Evolutionary conservation across 2,888 invertebrate species (phyloP).

Genomic region (Hirtodrosophila cameraria): DNA sequence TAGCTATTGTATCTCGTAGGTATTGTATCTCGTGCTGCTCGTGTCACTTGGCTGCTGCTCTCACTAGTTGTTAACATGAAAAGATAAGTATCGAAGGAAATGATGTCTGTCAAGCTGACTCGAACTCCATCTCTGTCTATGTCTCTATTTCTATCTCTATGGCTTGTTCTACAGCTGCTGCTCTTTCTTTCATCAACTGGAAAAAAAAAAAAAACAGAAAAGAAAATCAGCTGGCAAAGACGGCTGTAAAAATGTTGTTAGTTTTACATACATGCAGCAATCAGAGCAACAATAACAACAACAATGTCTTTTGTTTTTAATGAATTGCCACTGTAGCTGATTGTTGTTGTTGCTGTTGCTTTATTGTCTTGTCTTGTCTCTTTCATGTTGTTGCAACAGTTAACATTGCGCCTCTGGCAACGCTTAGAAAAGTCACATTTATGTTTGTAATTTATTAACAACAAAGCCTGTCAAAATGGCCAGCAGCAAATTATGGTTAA

Average conservation of each 20-base stretch:
- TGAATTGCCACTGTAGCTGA: slow-evolving; percentile 47
- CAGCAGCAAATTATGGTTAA: slow-evolving; percentile 16
- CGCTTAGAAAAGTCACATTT: slow-evolving; percentile 17
- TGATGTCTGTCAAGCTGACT: slow-evolving; percentile 76
- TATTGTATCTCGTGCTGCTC: slow-evolving; percentile 33
- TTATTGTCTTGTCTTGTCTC: neutral
- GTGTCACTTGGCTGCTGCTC: slow-evolving; percentile 38
- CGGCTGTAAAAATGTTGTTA: slow-evolving; percentile 40
- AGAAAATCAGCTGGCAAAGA: slow-evolving; percentile 46
- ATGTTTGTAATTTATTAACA: slow-evolving; percentile 26
- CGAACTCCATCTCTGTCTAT: neutral
- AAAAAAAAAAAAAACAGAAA: slow-evolving; percentile 39
- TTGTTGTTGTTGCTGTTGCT: slow-evolving; percentile 27
- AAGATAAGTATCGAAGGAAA: slow-evolving; percentile 80
- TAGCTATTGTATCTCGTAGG: neutral
- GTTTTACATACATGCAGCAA: slow-evolving; percentile 53
- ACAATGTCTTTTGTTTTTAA: slow-evolving; percentile 51
- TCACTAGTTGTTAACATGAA: slow-evolving; percentile 70
- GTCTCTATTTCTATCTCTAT: neutral
- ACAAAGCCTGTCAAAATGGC: slow-evolving; percentile 28
- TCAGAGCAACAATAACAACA: slow-evolving; percentile 49
- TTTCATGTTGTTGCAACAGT: slow-evolving; percentile 23
- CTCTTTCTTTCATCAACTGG: slow-evolving; percentile 2
- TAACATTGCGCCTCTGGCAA: slow-evolving; percentile 27
- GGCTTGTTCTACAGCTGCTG: neutral